Evolutionary conservation across 2,888 invertebrate species (phyloP), one percentile per base, ranked within the genome.

Genomic region (Lithophane semibrunnea): DNA sequence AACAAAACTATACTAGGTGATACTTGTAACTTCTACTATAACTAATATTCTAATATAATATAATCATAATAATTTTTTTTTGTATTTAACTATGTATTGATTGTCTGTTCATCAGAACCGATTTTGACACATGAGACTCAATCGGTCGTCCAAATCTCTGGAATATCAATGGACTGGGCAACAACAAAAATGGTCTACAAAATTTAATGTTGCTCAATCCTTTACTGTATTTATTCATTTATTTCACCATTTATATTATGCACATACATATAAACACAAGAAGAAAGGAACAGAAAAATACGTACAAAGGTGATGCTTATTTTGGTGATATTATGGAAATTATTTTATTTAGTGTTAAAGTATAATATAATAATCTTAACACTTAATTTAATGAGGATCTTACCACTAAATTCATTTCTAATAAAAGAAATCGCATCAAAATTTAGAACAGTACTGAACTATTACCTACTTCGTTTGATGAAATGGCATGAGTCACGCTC

Each of bases 401-500:
- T 5, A 37, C 3, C 37, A 37, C 37, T 37, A 37, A 37, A 37
- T 29, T 47, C 29, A 37, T 29, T 29, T 18, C 12, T 29, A 13
- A 12, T 47, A 18, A 67, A 29, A 66, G 37, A 52, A 21, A 52
- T 52, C 21, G 29, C 13, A 29, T 21, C 9, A 67, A n/a, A 37
- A 54, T 16, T 21, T 67, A 54, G 56, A 74, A 37, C 49, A 49
- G 37, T 21, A 49, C 37, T 37, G 18, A n/a, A 37, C 18, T 24
- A 24, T 9, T 37, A n/a, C 21, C 1, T 44, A 72, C 9, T 24
- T 47, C 37, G 49, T 60, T 24, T 37, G 21, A 49, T 74, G 8
- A 42, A 67, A 49, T 67, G 12, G 37, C 21, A 60, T 42, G 60
- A 21, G 16, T 42, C 74, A 74, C 24, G 24, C 60, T 24, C 42